Conservation (phyloP, 1,140 invertebrate genomes). For the Bursaphelenchus mucronatus region DNA sequence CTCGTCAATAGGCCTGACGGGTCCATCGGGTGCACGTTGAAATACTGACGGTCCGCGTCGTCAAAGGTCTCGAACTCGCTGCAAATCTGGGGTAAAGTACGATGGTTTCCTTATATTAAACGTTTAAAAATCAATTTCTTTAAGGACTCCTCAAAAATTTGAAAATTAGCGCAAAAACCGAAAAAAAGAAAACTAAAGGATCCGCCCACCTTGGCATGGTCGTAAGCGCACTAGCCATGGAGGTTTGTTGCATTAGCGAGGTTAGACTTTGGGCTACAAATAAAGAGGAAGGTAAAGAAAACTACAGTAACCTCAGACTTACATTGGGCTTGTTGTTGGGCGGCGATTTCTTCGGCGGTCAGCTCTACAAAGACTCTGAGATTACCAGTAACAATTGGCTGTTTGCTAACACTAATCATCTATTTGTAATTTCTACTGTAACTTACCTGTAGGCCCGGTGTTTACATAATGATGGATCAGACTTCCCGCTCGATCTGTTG, state of each 20-base stretch:
- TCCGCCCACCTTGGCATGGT: background rate
- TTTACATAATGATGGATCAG: constrained; percentile 19
- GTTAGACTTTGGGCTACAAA: constrained; percentile 22
- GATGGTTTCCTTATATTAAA: background rate
- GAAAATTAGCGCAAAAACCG: background rate
- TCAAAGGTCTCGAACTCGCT: background rate
- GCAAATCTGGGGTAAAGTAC: background rate
- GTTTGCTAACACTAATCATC: background rate
- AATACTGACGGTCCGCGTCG: no score
- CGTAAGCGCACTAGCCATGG: constrained; percentile 14
- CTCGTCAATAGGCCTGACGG: background rate
- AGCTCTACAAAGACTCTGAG: constrained; percentile 6
- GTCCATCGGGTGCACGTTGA: no score
- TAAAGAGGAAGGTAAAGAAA: background rate
- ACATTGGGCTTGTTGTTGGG: background rate
- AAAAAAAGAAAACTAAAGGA: background rate
- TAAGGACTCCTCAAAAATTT: background rate
- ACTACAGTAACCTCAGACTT: background rate
- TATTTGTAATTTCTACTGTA: background rate
- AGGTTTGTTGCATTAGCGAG: constrained; percentile 14
- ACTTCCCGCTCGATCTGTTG: background rate
- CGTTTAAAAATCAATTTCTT: background rate
- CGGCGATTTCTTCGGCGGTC: background rate
- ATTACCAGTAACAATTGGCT: constrained; percentile 5
- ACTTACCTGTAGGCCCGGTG: constrained; percentile 8